A percentile compares a stretch with the other conserved stretches of the same genome.
phyloP scores from a whole-genome alignment of 1,140 invertebrate genomes.

The Leptestheria dahalacensis region DNA sequence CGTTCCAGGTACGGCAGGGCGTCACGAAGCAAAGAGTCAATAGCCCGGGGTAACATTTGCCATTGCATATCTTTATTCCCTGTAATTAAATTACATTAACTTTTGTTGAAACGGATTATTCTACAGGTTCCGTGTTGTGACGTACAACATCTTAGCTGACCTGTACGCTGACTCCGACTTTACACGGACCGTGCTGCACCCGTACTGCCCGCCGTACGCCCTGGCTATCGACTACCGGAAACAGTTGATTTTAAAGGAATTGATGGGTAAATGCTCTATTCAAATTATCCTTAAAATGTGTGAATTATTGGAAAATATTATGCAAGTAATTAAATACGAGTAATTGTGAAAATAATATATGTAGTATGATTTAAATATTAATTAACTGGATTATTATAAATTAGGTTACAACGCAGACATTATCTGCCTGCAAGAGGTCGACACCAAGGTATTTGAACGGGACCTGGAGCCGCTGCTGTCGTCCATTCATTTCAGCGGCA shows the following conservation, averaged over 20 bases:
- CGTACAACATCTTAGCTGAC: constrained; percentile 80
- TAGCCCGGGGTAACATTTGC: constrained; percentile 30
- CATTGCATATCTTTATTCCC: no score
- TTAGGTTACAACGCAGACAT: constrained; percentile 75
- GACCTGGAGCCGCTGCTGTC: constrained; percentile 49
- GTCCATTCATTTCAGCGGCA: constrained; percentile 37
- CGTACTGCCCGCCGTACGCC: constrained; percentile 62
- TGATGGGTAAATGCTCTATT: constrained; percentile 45
- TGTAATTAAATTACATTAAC: not conserved
- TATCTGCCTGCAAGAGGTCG: constrained; percentile 85
- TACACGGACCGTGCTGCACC: constrained; percentile 51
- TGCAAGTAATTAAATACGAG: no score
- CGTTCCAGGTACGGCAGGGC: constrained; percentile 58
- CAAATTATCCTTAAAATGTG: not conserved
- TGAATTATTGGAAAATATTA: not conserved
- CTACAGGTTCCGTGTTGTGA: constrained; percentile 57
- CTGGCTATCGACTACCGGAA: constrained; percentile 72
- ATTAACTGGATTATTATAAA: not conserved
- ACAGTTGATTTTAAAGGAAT: constrained; percentile 64
- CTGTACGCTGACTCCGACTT: constrained; percentile 67
- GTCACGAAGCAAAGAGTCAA: constrained; percentile 43
- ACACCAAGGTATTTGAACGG: constrained; percentile 54
- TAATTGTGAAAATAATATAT: no score
- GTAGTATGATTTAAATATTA: not conserved
- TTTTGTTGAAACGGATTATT: no score